These are phyloP conservation scores for Coendou prehensilis DNA, from an alignment of 2,797 vertebrate species.

Conservation along the genomic window DNA sequence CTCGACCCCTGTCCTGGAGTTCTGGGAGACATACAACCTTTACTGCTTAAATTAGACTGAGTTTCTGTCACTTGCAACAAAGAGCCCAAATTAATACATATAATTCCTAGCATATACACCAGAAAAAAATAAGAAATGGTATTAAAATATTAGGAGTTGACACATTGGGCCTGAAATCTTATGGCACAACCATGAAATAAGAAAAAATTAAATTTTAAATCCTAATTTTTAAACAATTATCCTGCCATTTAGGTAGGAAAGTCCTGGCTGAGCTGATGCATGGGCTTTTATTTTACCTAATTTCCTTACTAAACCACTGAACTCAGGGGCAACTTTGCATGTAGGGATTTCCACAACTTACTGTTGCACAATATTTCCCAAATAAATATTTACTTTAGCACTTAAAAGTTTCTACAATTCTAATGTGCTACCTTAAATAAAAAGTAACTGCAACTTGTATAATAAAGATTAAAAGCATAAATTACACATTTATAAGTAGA, in stretches of 20 bases:
- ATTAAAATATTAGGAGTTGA: slow-evolving; percentile 36
- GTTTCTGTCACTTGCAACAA: slow-evolving; percentile 30
- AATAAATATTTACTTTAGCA: slow-evolving; percentile 64
- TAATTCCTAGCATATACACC: not conserved
- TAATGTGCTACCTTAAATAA: slow-evolving; percentile 23
- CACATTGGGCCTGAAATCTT: not conserved
- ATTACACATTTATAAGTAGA: not conserved
- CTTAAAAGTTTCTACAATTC: slow-evolving; percentile 60
- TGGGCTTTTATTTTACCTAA: not conserved
- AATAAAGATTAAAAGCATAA: slow-evolving; percentile 16
- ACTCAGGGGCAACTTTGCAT: not conserved
- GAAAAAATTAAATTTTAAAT: slow-evolving; percentile 15
- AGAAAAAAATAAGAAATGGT: not conserved
- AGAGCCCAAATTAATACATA: slow-evolving; percentile 47
- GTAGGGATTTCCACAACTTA: slow-evolving; percentile 63
- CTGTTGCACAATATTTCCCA: slow-evolving; percentile 55
- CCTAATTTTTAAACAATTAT: not conserved
- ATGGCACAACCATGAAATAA: not conserved
- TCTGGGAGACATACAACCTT: not conserved
- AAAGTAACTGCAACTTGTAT: slow-evolving; percentile 12
- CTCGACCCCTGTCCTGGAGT: not conserved
- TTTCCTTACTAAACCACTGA: not conserved
- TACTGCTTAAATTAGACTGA: slow-evolving; percentile 33
- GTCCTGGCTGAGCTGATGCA: not conserved
- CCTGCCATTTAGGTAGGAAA: not conserved